Percentiles rank a stretch among this genome's conserved stretches.
phyloP scores from a whole-genome alignment of 2,113 vertebrate species.

The Tinamus guttatus region DNA sequence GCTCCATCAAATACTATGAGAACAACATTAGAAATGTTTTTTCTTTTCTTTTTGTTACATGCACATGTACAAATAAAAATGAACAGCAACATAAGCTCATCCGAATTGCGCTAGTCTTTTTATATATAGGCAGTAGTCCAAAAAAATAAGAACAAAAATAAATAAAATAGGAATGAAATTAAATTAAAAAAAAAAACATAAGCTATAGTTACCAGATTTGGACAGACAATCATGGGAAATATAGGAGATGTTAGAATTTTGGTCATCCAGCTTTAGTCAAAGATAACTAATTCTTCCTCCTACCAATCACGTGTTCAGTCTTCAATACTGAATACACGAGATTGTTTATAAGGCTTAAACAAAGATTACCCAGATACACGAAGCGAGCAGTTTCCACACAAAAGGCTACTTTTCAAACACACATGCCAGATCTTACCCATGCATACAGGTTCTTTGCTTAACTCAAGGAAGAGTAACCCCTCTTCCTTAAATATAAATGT shows the following conservation, averaged over 20 bases:
- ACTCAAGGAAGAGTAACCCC: neutral
- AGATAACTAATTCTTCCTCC: neutral
- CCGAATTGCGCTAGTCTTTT: neutral
- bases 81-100: neutral
- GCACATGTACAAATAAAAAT: neutral
- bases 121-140: neutral
- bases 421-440: neutral
- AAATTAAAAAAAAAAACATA: neutral
- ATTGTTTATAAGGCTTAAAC: neutral
- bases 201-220: neutral
- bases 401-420: neutral
- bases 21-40: neutral
- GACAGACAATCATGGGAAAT: neutral
- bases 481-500: neutral
- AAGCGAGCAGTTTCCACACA: neutral
- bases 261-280: neutral
- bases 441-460: neutral
- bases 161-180: neutral
- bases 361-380: neutral
- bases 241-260: neutral
- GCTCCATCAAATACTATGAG: neutral
- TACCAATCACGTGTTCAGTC: fast-evolving
- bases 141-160: neutral
- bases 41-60: neutral
- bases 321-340: neutral